phyloP scores from a whole-genome alignment of 2,888 invertebrate genomes.

The Andrena bicolor region DNA sequence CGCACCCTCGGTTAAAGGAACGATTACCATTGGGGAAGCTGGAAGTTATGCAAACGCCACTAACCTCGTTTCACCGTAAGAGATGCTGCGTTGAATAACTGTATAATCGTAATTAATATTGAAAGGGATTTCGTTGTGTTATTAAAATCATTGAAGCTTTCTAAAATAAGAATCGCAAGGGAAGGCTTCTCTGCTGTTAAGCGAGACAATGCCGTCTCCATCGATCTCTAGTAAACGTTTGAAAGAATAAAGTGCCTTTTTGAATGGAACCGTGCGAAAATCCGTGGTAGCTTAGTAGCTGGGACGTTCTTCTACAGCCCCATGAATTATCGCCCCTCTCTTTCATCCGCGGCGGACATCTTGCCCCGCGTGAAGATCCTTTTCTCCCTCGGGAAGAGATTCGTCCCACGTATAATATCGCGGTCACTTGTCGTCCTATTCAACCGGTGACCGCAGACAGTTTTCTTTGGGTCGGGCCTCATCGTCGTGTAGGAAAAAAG shows the following conservation, averaged over 20 bases:
- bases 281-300: slow-evolving; percentile 8
- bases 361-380: slow-evolving; percentile 40
- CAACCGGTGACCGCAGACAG: slow-evolving; percentile 70
- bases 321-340: slow-evolving; percentile 61
- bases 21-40: too few relatives aligned
- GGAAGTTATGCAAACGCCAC: too few relatives aligned
- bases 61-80: too few relatives aligned
- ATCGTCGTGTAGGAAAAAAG: slow-evolving; percentile 33
- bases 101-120: too few relatives aligned
- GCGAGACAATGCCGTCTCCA: neutral
- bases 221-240: neutral
- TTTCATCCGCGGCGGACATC: slow-evolving; percentile 40
- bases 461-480: slow-evolving; percentile 58
- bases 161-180: too few relatives aligned
- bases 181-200: too few relatives aligned
- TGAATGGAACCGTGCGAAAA: slow-evolving; percentile 61
- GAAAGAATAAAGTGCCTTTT: neutral
- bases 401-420: slow-evolving; percentile 72
- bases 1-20: too few relatives aligned
- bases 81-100: too few relatives aligned
- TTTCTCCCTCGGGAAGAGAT: slow-evolving; percentile 35
- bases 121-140: too few relatives aligned
- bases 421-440: slow-evolving; percentile 80
- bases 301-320: slow-evolving; percentile 19
- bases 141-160: too few relatives aligned